Conservation (phyloP, 2,888 invertebrate genomes). For the Anticlea derivata region DNA sequence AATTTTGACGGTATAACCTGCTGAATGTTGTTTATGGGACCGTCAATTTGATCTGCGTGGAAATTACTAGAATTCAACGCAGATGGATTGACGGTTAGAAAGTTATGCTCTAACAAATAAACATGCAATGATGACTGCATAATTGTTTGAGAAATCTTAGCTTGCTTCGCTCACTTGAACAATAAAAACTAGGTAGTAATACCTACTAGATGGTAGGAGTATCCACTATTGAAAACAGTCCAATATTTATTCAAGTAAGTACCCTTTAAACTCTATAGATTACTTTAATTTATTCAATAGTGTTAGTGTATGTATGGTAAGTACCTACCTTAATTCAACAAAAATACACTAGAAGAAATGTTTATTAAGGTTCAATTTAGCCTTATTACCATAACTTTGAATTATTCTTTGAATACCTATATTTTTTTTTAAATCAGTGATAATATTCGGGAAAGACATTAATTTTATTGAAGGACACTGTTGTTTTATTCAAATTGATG, state of each 20-base stretch:
- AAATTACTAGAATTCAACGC: too few species aligned
- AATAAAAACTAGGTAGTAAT: too few species aligned
- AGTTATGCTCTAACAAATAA: too few species aligned
- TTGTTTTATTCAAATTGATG: conserved; percentile 23
- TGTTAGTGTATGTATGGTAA: conserved; percentile 10
- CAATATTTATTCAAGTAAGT: conserved; percentile 14
- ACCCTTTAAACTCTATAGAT: conserved; percentile 33
- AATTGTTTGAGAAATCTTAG: too few species aligned
- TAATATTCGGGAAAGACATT: conserved; percentile 9
- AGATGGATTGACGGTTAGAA: too few species aligned
- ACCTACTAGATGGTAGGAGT: too few species aligned
- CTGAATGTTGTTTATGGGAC: too few species aligned
- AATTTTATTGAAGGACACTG: conserved; percentile 20
- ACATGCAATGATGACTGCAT: too few species aligned
- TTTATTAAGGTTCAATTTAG: conserved; percentile 28
- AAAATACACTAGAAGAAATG: conserved; percentile 24
- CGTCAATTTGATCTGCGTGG: too few species aligned
- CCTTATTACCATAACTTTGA: conserved; percentile 17
- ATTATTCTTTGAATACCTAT: conserved; percentile 17
- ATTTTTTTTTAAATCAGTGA: conserved; percentile 17
- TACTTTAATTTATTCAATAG: conserved; percentile 29
- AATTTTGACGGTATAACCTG: too few species aligned
- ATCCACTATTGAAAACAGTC: conserved; percentile 11
- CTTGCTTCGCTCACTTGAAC: too few species aligned
- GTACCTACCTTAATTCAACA: conserved; percentile 16